A percentile compares a stretch with the other conserved stretches of the same genome.
Conservation (phyloP, 2,113 vertebrate species). For the Calonectris borealis region DNA sequence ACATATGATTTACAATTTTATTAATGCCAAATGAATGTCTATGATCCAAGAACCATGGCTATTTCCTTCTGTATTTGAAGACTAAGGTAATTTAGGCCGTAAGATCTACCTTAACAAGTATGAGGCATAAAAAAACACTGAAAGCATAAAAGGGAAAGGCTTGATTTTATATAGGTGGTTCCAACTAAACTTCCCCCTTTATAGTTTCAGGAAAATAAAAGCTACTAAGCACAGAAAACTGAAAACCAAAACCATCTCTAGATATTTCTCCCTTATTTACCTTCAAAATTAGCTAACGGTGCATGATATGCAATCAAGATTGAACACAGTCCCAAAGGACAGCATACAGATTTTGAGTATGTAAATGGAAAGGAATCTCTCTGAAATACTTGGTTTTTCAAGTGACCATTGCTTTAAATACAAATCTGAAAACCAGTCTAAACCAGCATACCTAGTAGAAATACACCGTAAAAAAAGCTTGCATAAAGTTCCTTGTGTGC, state of each 20-base stretch:
- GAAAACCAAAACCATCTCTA: background rate
- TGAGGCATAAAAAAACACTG: background rate
- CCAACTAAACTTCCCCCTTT: background rate
- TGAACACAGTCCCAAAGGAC: background rate
- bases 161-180: background rate
- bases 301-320: background rate
- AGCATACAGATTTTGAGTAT: background rate
- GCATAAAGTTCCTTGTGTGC: background rate
- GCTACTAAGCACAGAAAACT: background rate
- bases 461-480: background rate
- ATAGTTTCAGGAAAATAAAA: background rate
- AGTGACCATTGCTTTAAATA: background rate
- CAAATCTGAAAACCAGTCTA: background rate
- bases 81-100: background rate
- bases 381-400: background rate
- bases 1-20: background rate
- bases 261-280: background rate
- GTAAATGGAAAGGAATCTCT: background rate
- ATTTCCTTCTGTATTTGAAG: background rate
- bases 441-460: background rate
- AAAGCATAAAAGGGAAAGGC: background rate
- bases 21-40: background rate
- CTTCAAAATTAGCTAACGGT: background rate
- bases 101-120: background rate
- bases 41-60: background rate